Percentiles rank a stretch among this genome's conserved stretches.
phyloP scores from a whole-genome alignment of 2,113 vertebrate genomes.

The Oenanthe oenanthe region DNA sequence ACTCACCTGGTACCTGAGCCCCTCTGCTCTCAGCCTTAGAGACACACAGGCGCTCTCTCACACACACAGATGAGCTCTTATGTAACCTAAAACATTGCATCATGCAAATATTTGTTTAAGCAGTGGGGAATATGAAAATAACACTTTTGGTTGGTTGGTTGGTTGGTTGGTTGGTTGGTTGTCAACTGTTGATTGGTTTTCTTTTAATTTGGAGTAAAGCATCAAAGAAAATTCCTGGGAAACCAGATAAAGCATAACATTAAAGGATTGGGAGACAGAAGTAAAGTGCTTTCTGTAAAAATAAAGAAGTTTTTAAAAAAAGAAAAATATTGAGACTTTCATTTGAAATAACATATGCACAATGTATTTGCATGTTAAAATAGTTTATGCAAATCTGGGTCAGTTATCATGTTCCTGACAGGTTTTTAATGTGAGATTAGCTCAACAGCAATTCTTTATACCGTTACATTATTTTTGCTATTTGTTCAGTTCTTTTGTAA shows the following conservation, averaged over 20 bases:
- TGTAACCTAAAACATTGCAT: not conserved
- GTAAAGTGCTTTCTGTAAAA: not conserved
- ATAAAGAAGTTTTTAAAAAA: not conserved
- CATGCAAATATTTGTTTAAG: not conserved
- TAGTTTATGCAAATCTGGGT: not conserved
- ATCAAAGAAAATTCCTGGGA: not conserved
- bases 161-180: not conserved
- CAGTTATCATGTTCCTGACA: not conserved
- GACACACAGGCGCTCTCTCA: not conserved
- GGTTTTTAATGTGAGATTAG: not conserved
- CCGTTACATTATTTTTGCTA: not conserved
- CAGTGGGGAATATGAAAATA: not conserved
- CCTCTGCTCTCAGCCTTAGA: not conserved
- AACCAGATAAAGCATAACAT: not conserved
- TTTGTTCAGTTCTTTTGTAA: not conserved
- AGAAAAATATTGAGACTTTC: not conserved
- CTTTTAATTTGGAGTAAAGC: not conserved
- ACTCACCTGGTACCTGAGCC: not conserved
- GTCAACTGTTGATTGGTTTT: not conserved
- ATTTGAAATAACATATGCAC: not conserved
- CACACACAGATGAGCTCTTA: not conserved
- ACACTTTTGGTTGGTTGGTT: too few species aligned
- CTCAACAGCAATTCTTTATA: not conserved
- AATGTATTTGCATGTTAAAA: not conserved
- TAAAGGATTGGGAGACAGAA: not conserved